Conservation (phyloP, 1,140 invertebrate species). For the Drosophila ogumai region DNA sequence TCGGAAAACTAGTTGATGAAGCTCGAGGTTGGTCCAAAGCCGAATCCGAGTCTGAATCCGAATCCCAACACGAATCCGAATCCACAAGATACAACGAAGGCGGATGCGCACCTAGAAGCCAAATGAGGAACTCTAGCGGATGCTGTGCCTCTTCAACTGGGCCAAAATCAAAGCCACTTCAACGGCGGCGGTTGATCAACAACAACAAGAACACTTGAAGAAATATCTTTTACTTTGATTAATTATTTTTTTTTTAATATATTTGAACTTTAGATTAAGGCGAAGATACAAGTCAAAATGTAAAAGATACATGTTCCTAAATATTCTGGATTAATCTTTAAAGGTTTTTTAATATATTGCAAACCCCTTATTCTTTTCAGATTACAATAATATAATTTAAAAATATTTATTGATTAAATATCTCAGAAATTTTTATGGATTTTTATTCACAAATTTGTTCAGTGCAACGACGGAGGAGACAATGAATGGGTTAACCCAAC, state of each 20-base stretch:
- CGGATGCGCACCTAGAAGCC: conserved; percentile 78
- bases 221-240: neutral
- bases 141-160: conserved; percentile 74
- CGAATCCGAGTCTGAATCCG: conserved; percentile 33
- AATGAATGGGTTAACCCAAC: conserved; percentile 18
- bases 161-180: conserved; percentile 61
- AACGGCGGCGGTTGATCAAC: conserved; percentile 27
- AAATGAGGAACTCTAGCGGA: conserved; percentile 76
- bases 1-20: conserved; percentile 66
- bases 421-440: fast-evolving
- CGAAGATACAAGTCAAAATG: neutral
- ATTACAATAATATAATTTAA: neutral
- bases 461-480: conserved; percentile 16
- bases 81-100: conserved; percentile 46
- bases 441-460: neutral
- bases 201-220: conserved; percentile 9
- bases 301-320: neutral
- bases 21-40: conserved; percentile 49
- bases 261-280: neutral
- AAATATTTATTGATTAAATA: neutral
- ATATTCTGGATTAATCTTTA: neutral
- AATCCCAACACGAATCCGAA: conserved; percentile 20
- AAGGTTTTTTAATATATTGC: neutral
- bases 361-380: fast-evolving
- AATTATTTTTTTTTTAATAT: neutral